Conservation (phyloP, 2,888 invertebrate species). For the Folsomia manolachei region DNA sequence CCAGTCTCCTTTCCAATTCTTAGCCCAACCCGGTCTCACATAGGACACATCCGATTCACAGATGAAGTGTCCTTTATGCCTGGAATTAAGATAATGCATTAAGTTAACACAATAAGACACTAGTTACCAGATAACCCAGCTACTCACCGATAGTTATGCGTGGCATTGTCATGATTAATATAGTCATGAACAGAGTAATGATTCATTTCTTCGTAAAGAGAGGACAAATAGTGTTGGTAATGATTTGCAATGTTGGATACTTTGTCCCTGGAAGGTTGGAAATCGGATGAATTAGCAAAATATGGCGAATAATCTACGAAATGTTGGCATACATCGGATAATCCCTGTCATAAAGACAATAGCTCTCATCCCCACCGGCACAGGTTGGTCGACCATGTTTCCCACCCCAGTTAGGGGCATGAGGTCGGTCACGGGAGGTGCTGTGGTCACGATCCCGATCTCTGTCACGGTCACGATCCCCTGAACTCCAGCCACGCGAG, state of each 20-base stretch:
- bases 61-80: constrained; percentile 52
- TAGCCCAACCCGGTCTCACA: constrained; percentile 53
- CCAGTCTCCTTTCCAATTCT: constrained; percentile 53
- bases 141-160: constrained; percentile 51
- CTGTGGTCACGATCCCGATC: constrained; percentile 7
- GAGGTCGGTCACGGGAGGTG: constrained; percentile 12
- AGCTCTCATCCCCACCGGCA: constrained; percentile 44
- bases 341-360: constrained; percentile 51
- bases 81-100: background rate
- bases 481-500: background rate
- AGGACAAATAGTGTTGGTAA: constrained; percentile 50
- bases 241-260: constrained; percentile 51
- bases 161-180: constrained; percentile 52
- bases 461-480: background rate
- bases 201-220: constrained; percentile 52
- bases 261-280: constrained; percentile 51
- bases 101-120: background rate
- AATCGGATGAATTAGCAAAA: no score
- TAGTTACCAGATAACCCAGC: no score
- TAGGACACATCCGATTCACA: constrained; percentile 53
- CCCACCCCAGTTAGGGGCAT: constrained; percentile 31
- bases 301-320: background rate
- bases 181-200: constrained; percentile 51
- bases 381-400: constrained; percentile 46
- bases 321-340: constrained; percentile 50